These are phyloP conservation scores for Spilosoma lubricipeda DNA, from an alignment of 2,888 invertebrate genomes.

Conservation along the genomic window DNA sequence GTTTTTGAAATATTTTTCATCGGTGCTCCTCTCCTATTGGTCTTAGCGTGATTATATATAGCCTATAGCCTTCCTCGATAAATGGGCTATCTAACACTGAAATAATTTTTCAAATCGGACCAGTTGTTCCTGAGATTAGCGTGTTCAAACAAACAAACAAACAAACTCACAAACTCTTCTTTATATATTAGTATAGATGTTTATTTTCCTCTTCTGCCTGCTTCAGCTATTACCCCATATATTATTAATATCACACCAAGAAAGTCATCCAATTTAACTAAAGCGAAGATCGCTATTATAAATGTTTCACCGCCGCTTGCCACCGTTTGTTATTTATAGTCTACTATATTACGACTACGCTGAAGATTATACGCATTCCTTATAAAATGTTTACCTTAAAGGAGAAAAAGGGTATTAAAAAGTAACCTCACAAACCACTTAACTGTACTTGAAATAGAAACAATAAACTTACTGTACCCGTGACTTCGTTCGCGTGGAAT, in stretches of 20 bases:
- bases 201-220: not conserved
- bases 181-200: too few species aligned
- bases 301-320: conserved; percentile 13
- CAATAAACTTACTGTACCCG: not conserved
- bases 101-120: too few species aligned
- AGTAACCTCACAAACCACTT: not conserved
- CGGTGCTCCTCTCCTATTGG: too few species aligned
- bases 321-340: conserved; percentile 12
- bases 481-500: too few species aligned
- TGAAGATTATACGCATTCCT: conserved; percentile 16
- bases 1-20: too few species aligned
- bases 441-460: not conserved
- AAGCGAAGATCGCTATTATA: conserved; percentile 1
- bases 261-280: conserved; percentile 5
- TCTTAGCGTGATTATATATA: too few species aligned
- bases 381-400: conserved; percentile 22
- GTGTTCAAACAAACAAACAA: too few species aligned
- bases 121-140: too few species aligned
- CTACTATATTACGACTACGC: conserved; percentile 7
- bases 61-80: too few species aligned
- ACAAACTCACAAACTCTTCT: too few species aligned
- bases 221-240: not conserved
- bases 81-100: too few species aligned
- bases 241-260: not conserved
- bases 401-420: conserved; percentile 5